Evolutionary conservation across 1,140 invertebrate species (phyloP).

Genomic region (Drosophila setifemur): DNA sequence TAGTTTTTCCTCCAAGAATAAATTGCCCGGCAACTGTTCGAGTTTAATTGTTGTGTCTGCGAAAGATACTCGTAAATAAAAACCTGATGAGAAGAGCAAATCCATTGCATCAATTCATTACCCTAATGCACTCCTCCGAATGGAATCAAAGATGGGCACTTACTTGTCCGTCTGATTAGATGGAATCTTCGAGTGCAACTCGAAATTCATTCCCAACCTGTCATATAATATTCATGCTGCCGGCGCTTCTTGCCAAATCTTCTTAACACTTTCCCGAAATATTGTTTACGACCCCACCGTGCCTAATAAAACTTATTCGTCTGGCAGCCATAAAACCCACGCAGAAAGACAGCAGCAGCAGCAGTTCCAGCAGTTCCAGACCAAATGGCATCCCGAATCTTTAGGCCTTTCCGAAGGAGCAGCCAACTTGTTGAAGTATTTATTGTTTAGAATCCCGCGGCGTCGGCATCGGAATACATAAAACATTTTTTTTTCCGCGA

Average conservation of each 20-base stretch:
- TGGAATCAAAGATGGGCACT: neutral
- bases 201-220: conserved; percentile 8
- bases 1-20: conserved; percentile 17
- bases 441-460: conserved; percentile 49
- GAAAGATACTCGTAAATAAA: neutral
- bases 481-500: conserved; percentile 28
- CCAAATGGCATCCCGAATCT: conserved; percentile 11
- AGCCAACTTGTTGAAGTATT: conserved; percentile 69
- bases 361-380: neutral
- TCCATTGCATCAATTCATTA: neutral
- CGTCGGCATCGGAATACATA: conserved; percentile 43
- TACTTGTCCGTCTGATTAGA: conserved; percentile 14
- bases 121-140: neutral
- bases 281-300: conserved; percentile 49
- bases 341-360: no score
- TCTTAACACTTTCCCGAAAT: conserved; percentile 44
- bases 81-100: neutral
- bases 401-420: conserved; percentile 3
- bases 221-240: conserved; percentile 30
- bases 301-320: conserved; percentile 59
- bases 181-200: neutral
- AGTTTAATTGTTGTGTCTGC: conserved; percentile 21
- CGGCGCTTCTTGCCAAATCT: neutral
- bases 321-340: conserved; percentile 49
- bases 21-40: conserved; percentile 5